Base-by-base conservation (phyloP, 2,888 invertebrate genomes). In the Zeuzera pyrina region DNA sequence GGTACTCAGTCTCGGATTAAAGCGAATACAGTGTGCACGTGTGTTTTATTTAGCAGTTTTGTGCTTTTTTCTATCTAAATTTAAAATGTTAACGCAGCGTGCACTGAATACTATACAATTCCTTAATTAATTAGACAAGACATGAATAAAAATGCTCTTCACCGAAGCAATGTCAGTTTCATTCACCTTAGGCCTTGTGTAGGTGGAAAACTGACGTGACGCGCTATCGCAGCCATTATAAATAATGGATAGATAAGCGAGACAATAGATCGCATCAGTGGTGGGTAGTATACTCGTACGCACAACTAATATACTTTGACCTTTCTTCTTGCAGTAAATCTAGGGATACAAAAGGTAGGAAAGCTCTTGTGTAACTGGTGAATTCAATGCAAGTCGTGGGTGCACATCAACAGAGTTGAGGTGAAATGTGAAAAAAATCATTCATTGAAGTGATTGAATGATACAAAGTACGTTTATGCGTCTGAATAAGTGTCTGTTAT, bases 231-330 rank as follows among this genome's bases (percentile, higher is more conserved):
- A 64, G 62, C 68, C 68, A 72, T 77, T 73, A 71, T 72, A 74
- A 77, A 67, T 77, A 74, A 77, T 73, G 66, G 64, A 47, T 50
- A 67, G 74, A 73, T 72, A 71, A 71, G 64, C 57, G 49, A 74
- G 67, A 77, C 76, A 76, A 77, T 73, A 66, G 73, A 68, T 66
- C 50, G 52, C 54, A 55, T 55, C 57, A 41, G 33, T 39, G 41
- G 69, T 71, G 66, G 72, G 71, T 51, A 61, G 57, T 39, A 52
- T 39, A 35, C 32, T 34, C 42, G 33, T 44, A 65, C 65, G 60
- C 21, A 40, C 12, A 28, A 37, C 36, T 26, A 24, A 39, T 55
- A 54, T n/a, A 4, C 43, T 51, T 33, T 14, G 26, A 25, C 13
- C 11, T 2, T 12, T 29, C 33, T 13, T 15, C 29, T n/a, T n/a